Base-by-base conservation (phyloP, 2,888 invertebrate species). In the Drosophila aldrichi region DNA sequence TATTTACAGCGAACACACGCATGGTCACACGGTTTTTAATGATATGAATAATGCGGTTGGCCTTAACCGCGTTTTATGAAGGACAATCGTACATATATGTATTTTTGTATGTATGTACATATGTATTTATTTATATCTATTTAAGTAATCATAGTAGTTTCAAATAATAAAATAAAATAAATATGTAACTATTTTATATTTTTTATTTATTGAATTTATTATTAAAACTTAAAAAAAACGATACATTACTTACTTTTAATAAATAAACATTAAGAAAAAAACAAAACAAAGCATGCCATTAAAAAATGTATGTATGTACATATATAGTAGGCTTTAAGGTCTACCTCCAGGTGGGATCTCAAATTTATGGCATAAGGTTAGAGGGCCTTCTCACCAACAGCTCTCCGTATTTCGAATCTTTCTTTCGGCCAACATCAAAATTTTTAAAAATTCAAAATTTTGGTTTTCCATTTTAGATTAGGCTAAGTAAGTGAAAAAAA, bases 351-450 rank as follows among this genome's bases (percentile, higher is more conserved):
- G 10, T 6, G 36, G 43, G 36, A 5, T 16, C 16, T 0, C 7
- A 25, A 8, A 6, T 63, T 59, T 62, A 54, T 2, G 36, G 10
- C 9, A 46, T 32, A 48, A 14, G 29, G 9, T 49, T 5, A 8
- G 14, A 29, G 43, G n/a, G n/a, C 25, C 44, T 54, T 7, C 20
- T 5, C 29, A 34, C 16, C 22, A 89, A 82, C 87, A 76, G 77
- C 70, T 78, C 81, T 77, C 79, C 76, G 70, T 81, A 74, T 88
- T 76, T 83, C 76, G 76, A 74, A 74, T 77, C 60, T 70, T 71
- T 67, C 69, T 82, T 87, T 90, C 80, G 81, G 72, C 84, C 75
- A 36, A 77, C 67, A 65, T 77, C 48, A 89, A 74, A 77, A 66
- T 79, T 51, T 32, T 51, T 54, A 7, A 2, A 48, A 43, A 57